Evolutionary conservation across 1,140 invertebrate species (phyloP).

Genomic region (Bombus superbus): DNA sequence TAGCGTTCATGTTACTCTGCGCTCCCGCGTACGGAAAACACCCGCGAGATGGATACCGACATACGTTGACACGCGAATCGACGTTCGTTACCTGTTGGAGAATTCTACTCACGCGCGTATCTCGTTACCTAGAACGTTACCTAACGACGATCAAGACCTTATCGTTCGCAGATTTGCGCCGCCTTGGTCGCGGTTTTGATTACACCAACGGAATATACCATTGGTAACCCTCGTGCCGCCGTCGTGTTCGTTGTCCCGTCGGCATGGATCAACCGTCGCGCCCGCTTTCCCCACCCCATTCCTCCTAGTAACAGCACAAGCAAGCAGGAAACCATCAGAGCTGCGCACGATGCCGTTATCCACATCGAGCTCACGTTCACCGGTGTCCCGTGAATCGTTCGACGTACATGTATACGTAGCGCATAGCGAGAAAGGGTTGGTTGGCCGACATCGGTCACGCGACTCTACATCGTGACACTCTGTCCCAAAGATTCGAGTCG

Average conservation of each 20-base stretch:
- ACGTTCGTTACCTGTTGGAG: background rate
- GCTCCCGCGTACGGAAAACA: conserved; percentile 19
- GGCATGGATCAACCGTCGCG: background rate
- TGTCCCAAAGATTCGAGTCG: background rate
- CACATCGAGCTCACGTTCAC: background rate
- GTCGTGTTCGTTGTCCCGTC: background rate
- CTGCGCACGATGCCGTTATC: background rate
- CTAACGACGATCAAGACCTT: conserved; percentile 38
- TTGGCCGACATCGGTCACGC: background rate
- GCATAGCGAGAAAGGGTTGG: background rate
- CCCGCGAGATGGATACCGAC: conserved; percentile 23
- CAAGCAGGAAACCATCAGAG: too few relatives aligned
- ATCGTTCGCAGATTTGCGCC: conserved; percentile 25
- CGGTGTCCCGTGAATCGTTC: conserved; percentile 11
- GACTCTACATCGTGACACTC: background rate
- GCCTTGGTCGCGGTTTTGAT: conserved; percentile 36
- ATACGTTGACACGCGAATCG: conserved; percentile 5
- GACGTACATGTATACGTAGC: background rate
- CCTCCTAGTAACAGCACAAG: background rate
- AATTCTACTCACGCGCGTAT: conserved; percentile 6
- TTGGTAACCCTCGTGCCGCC: background rate
- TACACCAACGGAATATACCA: conserved; percentile 35
- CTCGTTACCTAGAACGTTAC: conserved; percentile 41
- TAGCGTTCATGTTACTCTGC: conserved; percentile 11
- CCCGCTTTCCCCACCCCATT: background rate